These are phyloP conservation scores for Capromys pilorides DNA, from an alignment of 2,797 vertebrate genomes.

Conservation along the genomic window DNA sequence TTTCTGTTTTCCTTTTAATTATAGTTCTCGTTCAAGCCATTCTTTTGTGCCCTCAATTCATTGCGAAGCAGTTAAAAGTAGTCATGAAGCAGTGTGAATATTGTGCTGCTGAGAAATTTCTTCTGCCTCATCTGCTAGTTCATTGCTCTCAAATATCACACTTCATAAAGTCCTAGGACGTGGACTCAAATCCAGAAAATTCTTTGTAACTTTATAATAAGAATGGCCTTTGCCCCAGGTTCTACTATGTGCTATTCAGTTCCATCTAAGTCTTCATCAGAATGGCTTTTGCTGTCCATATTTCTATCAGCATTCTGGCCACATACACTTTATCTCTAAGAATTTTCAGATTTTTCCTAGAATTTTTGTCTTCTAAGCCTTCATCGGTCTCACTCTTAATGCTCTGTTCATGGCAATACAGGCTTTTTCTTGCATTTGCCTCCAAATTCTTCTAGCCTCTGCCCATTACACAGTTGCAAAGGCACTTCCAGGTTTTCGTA, in stretches of 20 bases:
- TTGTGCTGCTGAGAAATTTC: neutral
- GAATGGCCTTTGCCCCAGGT: neutral
- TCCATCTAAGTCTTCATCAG: neutral
- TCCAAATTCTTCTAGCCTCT: neutral
- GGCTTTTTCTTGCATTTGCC: neutral
- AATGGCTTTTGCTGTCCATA: neutral
- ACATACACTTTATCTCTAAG: neutral
- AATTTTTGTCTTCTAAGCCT: neutral
- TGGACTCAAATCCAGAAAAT: neutral
- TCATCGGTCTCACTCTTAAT: neutral
- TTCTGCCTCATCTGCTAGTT: neutral
- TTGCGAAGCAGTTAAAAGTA: neutral
- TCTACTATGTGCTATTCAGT: neutral
- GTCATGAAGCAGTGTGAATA: neutral
- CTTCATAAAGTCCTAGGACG: neutral
- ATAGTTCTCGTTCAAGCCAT: neutral
- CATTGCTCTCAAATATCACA: neutral
- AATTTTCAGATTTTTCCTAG: neutral
- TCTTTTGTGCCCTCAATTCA: neutral
- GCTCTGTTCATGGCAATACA: neutral
- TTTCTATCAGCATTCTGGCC: neutral
- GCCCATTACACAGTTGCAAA: neutral
- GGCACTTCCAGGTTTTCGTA: neutral
- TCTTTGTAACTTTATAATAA: neutral
- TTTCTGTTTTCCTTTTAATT: constrained; percentile 44